Evolutionary conservation across 2,888 invertebrate genomes (phyloP).

Genomic region (Poecilobothrus nobilitatus): DNA sequence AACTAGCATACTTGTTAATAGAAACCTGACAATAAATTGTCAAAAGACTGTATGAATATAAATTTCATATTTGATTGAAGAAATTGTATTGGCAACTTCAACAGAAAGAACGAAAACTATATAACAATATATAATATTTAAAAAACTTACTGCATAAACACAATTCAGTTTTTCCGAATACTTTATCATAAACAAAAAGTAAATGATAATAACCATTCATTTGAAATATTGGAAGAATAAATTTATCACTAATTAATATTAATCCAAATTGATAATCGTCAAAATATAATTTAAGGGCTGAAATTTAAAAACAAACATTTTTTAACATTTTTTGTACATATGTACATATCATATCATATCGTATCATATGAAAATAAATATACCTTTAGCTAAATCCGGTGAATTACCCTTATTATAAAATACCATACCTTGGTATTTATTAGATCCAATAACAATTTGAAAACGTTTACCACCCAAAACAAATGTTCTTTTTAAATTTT

Average conservation of each 20-base stretch:
- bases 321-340: neutral
- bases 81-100: too few relatives aligned
- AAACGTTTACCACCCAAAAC: neutral
- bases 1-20: too few relatives aligned
- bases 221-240: slow-evolving; percentile 52
- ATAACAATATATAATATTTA: too few relatives aligned
- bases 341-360: too few relatives aligned
- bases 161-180: slow-evolving; percentile 17
- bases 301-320: slow-evolving; percentile 13
- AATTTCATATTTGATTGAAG: too few relatives aligned
- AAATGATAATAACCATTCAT: slow-evolving; percentile 46
- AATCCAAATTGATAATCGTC: slow-evolving; percentile 39
- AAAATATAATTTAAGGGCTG: slow-evolving; percentile 43
- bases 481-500: neutral
- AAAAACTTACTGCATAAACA: slow-evolving; percentile 19
- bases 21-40: too few relatives aligned
- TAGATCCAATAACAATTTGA: neutral
- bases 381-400: neutral
- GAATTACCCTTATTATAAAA: neutral
- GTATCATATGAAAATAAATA: too few relatives aligned
- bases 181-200: slow-evolving; percentile 50
- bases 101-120: too few relatives aligned
- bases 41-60: too few relatives aligned
- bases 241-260: slow-evolving; percentile 49
- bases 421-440: neutral